Base-by-base conservation (phyloP, 2,113 vertebrate species). In the Microcebus lehilahytsara region DNA sequence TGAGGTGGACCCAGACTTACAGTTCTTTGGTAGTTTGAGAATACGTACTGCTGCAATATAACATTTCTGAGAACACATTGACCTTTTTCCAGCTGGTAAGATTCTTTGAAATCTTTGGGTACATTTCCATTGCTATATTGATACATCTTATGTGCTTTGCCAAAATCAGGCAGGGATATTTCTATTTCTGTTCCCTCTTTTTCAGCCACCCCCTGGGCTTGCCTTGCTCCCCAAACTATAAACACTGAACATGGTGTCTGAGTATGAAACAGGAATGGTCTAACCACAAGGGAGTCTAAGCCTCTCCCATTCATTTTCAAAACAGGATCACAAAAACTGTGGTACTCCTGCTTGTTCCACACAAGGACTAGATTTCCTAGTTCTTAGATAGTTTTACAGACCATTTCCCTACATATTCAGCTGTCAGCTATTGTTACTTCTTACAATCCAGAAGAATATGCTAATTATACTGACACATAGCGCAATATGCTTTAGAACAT, bases 381-480 rank as follows among this genome's bases (percentile, higher is more conserved):
- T 97, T 98, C 96, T 96, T n/a, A 98, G 96, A 97, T 97, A 97
- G 96, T 98, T 98, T 98, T 98, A 96, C 42, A 98, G 98, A 96
- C 94, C 97, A 94, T 97, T 98, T 98, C 94, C 58, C 89, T 98
- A 89, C 95, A 89, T 89, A 93, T 94, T 98, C 79, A 6, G 92
- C 98, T 98, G 98, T 98, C 98, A 98, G 81, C 96, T 97, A 98
- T 95, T 98, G 98, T 93, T 98, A 98, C 98, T 98, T 98, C 97
- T 96, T 97, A 98, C 95, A 97, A 88, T 96, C 95, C 96, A 96
- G 96, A 96, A 98, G 97, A 98, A 98, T 98, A 98, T 98, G 98
- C 98, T 98, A 99, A 99, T 99, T 98, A 96, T 97, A 42, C 97
- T 96, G 87, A 96, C 97, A 98, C 92, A 96, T 98, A 98, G 98